A percentile compares a stretch with the other conserved stretches of the same genome.
Conservation (phyloP, 37 sponge, comb jelly and placozoan species). For the Crambe crambe region DNA sequence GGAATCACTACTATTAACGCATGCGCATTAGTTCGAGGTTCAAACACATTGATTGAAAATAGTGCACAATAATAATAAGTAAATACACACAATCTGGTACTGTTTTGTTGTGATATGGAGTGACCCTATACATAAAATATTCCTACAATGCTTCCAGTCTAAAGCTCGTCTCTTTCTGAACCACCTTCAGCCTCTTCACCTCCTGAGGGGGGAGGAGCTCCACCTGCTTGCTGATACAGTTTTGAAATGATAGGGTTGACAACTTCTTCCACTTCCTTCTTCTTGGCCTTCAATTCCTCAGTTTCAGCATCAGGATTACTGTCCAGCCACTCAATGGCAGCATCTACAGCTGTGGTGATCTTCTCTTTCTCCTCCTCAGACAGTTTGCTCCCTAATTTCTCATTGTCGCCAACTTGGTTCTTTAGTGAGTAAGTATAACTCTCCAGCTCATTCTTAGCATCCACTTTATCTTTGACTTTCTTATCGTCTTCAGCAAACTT, state of each 20-base stretch:
- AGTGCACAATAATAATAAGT: not conserved
- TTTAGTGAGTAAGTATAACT: slow-evolving; percentile 92
- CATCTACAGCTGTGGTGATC: slow-evolving; percentile 82
- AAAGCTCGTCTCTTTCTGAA: slow-evolving; percentile 32
- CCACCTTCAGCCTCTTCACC: not conserved
- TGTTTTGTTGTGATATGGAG: slow-evolving; percentile 5
- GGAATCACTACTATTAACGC: too few relatives aligned
- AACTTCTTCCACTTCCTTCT: slow-evolving; percentile 94
- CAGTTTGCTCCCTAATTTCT: slow-evolving; percentile 95
- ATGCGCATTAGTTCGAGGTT: too few relatives aligned
- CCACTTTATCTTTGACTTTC: slow-evolving; percentile 88
- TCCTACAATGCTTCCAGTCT: not conserved
- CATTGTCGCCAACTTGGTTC: slow-evolving; percentile 91
- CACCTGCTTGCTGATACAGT: slow-evolving; percentile 85
- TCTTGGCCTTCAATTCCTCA: slow-evolving; percentile 84
- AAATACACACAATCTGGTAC: too few relatives aligned
- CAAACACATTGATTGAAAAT: too few relatives aligned
- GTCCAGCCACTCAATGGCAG: slow-evolving; percentile 90
- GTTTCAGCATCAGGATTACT: slow-evolving; percentile 80
- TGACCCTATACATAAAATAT: not conserved
- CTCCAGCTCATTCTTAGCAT: slow-evolving; percentile 90
- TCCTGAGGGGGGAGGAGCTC: slow-evolving; percentile 31
- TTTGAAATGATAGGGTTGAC: slow-evolving; percentile 94
- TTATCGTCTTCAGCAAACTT: slow-evolving; percentile 99
- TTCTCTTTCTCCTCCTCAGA: slow-evolving; percentile 86